Conservation (phyloP, 2,113 vertebrate species). For the Tachysurus fulvidraco region DNA sequence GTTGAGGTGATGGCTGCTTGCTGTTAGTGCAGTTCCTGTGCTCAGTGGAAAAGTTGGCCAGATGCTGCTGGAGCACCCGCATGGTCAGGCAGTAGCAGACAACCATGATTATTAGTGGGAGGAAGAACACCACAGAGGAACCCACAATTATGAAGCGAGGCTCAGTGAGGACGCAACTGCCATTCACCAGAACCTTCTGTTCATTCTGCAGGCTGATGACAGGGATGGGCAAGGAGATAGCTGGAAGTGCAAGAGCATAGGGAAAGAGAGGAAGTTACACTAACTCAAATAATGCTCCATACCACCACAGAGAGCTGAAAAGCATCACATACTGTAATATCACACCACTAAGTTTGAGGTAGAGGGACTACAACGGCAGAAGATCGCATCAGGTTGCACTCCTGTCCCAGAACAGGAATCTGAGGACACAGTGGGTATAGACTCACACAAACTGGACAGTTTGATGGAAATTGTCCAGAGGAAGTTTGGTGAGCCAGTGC, state of each 20-base stretch:
- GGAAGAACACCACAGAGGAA: neutral
- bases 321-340: too few relatives aligned
- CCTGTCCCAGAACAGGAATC: too few relatives aligned
- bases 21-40: neutral
- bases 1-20: neutral
- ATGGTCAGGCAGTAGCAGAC: conserved; percentile 9
- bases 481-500: neutral
- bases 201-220: conserved; percentile 82
- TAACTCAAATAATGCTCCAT: neutral
- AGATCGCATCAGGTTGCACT: too few relatives aligned
- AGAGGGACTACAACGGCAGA: too few relatives aligned
- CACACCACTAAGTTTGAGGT: too few relatives aligned
- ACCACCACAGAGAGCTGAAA: too few relatives aligned
- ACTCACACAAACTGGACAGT: too few relatives aligned
- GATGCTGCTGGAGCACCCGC: conserved; percentile 6
- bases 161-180: conserved; percentile 75
- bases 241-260: conserved; percentile 60
- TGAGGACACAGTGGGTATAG: too few relatives aligned
- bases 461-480: too few relatives aligned
- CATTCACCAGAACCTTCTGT: conserved; percentile 78
- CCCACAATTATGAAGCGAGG: neutral
- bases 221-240: conserved; percentile 82
- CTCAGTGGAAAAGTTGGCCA: conserved; percentile 1
- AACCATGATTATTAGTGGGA: neutral
- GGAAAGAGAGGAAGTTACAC: conserved; percentile 22